Base-by-base conservation (phyloP, 2,797 vertebrate genomes). In the Huso huso region DNA sequence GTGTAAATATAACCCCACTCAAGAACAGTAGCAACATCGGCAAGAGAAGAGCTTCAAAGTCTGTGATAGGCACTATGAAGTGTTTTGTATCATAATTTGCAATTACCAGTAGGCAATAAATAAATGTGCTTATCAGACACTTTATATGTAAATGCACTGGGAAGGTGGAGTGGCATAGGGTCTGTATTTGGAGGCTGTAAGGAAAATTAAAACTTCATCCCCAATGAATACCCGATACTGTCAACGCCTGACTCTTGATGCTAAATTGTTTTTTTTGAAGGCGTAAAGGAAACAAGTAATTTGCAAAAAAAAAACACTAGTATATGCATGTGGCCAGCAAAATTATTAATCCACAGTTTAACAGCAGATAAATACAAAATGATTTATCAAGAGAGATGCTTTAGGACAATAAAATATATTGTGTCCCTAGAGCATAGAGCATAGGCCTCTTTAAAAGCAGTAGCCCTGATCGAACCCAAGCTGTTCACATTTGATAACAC, bases 81-180 rank as follows among this genome's bases (percentile, higher is more conserved):
- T 78, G 78, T 70, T 79, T 76, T 68, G 72, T 76, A 73, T 83
- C 74, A 77, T 81, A 81, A 76, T 77, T 74, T 71, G 73, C 69
- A 78, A 78, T 79, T 64, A 66, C 69, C 69, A 71, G 68, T 68
- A 71, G 62, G 74, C 74, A 68, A 79, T 70, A 82, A 76, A 79
- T 78, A 84, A 82, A 85, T 78, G 78, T 75, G 79, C 79, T 83
- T 86, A 86, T 83, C 80, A 75, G 77, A 82, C 84, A 87, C 82
- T 87, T 85, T 86, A 88, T 81, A 86, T 87, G 86, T 80, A 86
- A 83, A 88, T 87, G 76, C 75, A 71, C 67, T 63, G 66, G 68
- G 65, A 77, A 73, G 76, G 73, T 72, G 81, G 78, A 83, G 77
- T 85, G 78, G 78, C 78, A 70, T 76, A 52, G 73, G 80, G 75